phyloP scores from a whole-genome alignment of 37 sponge, comb jelly and placozoan genomes.

The Spongilla lacustris region DNA sequence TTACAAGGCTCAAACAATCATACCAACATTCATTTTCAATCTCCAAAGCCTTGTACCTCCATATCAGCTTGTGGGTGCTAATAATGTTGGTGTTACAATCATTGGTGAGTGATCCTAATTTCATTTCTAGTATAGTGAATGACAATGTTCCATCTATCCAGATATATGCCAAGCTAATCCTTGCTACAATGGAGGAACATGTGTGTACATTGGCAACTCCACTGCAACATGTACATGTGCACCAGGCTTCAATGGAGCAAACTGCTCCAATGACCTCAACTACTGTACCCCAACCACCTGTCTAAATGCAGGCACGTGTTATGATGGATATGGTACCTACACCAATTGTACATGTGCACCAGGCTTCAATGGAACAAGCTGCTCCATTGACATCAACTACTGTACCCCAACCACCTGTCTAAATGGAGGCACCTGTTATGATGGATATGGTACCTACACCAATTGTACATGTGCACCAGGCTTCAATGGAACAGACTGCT shows the following conservation, averaged over 20 bases:
- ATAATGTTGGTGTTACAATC: not conserved
- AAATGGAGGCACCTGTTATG: constrained; percentile 18
- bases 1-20: not conserved
- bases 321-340: constrained; percentile 9
- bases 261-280: not conserved
- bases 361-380: constrained; percentile 53
- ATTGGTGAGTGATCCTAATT: not conserved
- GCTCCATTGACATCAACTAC: constrained; percentile 32
- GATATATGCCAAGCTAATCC: not conserved
- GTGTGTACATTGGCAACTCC: not conserved
- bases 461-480: constrained; percentile 15
- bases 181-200: not conserved
- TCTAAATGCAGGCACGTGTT: constrained; percentile 36
- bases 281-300: constrained; percentile 13
- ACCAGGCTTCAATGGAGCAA: constrained; percentile 14
- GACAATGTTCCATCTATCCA: not conserved
- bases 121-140: not conserved
- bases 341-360: constrained; percentile 9
- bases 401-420: constrained; percentile 11
- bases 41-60: not conserved
- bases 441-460: not conserved
- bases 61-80: not conserved
- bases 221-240: constrained; percentile 4
- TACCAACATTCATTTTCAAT: not conserved
- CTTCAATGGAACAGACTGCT: constrained; percentile 12